Base-by-base conservation (phyloP, 2,113 vertebrate genomes). In the Cryptomyrus ogoouensis region DNA sequence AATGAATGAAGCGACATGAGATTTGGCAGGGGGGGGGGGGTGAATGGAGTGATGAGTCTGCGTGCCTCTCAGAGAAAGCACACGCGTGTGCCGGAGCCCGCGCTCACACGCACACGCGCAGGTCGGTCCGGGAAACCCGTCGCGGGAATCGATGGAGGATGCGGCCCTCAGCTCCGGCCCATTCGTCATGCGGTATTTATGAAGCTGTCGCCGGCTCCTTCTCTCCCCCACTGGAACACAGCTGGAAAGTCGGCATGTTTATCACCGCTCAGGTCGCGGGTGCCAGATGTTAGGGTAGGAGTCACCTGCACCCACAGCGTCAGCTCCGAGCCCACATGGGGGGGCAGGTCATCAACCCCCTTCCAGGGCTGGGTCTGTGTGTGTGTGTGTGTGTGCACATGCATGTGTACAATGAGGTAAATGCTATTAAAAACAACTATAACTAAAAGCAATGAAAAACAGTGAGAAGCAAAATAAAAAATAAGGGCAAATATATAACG, bases 101-200 rank as follows among this genome's bases (percentile, higher is more conserved):
- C 84, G 58, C 53, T 88, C 87, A 88, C 85, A 88, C 39, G 42
- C 62, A 74, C 42, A 66, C 50, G 90, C 21, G 24, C 56, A 62
- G 56, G 56, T 2, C 35, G 90, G 77, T 19, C 74, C 89, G 89
- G 90, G 77, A 90, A 89, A 90, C 88, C 90, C 89, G 87, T 92
- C 94, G 95, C 94, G 95, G 92, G 94, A 95, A 96, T 95, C 94
- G 95, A 96, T 95, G 94, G 95, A 95, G 95, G 95, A 95, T 94
- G 95, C 93, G 94, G 94, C 93, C 91, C 92, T 93, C 92, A 74
- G 91, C 92, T 92, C 93, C 84, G 92, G 91, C 93, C 91, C 90
- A 92, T 93, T 95, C 93, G 92, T 96, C 95, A 96, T 95, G 80
- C 94, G 94, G 92, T 95, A 96, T 95, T 96, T 94, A 96, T 96